Evolutionary conservation across 2,888 invertebrate species (phyloP).

Genomic region (Euplagia quadripunctaria): DNA sequence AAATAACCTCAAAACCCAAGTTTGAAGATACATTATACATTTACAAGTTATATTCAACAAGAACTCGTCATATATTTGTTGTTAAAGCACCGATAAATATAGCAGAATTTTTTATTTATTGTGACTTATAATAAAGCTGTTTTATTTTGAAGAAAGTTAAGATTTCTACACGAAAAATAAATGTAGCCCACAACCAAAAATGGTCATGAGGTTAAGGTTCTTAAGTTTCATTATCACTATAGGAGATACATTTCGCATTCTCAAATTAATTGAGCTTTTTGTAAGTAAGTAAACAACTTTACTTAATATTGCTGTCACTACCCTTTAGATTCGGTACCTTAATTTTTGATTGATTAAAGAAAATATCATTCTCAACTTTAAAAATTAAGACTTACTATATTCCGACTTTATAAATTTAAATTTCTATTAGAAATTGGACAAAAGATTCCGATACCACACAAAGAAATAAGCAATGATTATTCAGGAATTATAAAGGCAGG

Average conservation of each 20-base stretch:
- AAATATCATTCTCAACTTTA: too few relatives aligned
- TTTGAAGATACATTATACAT: conserved; percentile 20
- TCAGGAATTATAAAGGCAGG: too few relatives aligned
- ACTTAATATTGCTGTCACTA: background rate
- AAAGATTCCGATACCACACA: too few relatives aligned
- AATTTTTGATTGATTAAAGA: too few relatives aligned
- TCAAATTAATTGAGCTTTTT: background rate
- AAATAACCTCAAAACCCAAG: conserved; percentile 35
- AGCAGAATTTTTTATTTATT: conserved; percentile 32
- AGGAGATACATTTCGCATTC: background rate
- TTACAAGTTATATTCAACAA: conserved; percentile 25
- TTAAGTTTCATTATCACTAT: background rate
- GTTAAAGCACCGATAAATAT: conserved; percentile 18
- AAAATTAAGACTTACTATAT: too few relatives aligned
- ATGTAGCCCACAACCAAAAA: conserved; percentile 1
- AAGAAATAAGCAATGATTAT: too few relatives aligned
- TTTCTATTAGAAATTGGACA: too few relatives aligned
- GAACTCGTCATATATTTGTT: conserved; percentile 24
- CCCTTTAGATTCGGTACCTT: too few relatives aligned
- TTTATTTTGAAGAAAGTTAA: conserved; percentile 19
- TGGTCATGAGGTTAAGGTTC: background rate
- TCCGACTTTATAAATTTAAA: too few relatives aligned
- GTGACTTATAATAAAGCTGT: conserved; percentile 23
- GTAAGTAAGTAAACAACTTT: background rate
- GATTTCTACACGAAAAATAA: conserved; percentile 1